Conservation (phyloP, 1,140 invertebrate species). For the Samia ricini region DNA sequence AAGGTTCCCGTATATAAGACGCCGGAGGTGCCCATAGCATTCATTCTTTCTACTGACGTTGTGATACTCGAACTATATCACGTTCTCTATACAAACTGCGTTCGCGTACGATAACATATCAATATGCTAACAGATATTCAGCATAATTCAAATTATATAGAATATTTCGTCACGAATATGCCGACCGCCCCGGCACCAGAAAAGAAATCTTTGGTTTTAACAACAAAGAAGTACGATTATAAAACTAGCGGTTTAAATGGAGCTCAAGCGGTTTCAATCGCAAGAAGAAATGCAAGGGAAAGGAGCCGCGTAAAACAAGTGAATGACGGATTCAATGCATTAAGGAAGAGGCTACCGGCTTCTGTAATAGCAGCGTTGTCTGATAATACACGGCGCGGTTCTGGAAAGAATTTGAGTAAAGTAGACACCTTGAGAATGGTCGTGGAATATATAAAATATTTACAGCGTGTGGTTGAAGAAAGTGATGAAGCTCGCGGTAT, state of each 20-base stretch:
- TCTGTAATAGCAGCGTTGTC: constrained; percentile 84
- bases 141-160: constrained; percentile 37
- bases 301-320: constrained; percentile 97
- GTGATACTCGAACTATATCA: constrained; percentile 25
- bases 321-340: constrained; percentile 94
- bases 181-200: constrained; percentile 73
- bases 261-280: constrained; percentile 90
- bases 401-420: constrained; percentile 94
- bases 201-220: constrained; percentile 38
- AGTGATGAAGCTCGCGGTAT: constrained; percentile 56
- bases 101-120: neutral
- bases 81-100: constrained; percentile 11
- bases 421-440: constrained; percentile 96
- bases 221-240: constrained; percentile 82
- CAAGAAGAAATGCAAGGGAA: constrained; percentile 94
- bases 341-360: constrained; percentile 90
- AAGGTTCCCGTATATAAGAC: constrained; percentile 55
- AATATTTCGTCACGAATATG: constrained; percentile 34
- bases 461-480: constrained; percentile 91
- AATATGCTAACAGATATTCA: constrained; percentile 58
- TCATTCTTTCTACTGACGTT: constrained; percentile 52
- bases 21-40: constrained; percentile 28
- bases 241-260: constrained; percentile 77
- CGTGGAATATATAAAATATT: constrained; percentile 94
- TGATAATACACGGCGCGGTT: constrained; percentile 82